Evolutionary conservation across 2,888 invertebrate species (phyloP), one percentile per base, ranked within the genome.

Genomic region (Serrognathus titanus): DNA sequence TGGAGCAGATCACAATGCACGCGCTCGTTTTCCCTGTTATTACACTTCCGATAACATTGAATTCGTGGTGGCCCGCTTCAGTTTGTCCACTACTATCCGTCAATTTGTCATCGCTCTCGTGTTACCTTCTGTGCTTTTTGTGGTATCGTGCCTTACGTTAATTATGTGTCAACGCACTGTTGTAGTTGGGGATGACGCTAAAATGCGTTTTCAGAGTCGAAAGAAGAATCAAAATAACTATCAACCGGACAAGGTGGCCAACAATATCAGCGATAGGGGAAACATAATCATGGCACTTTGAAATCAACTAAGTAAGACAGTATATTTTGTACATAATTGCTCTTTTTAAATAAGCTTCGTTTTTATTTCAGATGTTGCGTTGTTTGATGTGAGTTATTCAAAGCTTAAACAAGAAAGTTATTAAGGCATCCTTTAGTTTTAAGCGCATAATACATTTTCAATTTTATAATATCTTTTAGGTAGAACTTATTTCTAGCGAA

Each of bases 221-320:
- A 68, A 78, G 64, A 68, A 75, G 71, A 55, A 60, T 35, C 52
- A 52, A 52, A 54, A 50, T 11, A 57, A 54, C 12, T 51, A 66
- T 40, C 79, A 82, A 67, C 81, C 80, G 70, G 75, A 77, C 61
- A 72, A 78, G 51, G 79, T 81, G 46, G 82, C 82, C 60, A 82
- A 80, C 71, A 85, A 84, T 70, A 79, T 85, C 72, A 83, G 83
- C 66, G 86, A 86, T 71, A 70, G 76, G 69, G 87, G 88, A 76
- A 91, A 91, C 78, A 89, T 90, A 77, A 91, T 90, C 74, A 92
- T 91, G 87, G 92, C 92, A 78, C 92, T 92, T 86, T 93, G 92
- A 92, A 92, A 20, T 31, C 13, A 11, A 20, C 24, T 31, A 31
- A 31, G 24, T 31, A 31, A 31, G 24, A 6, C 24, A 31, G 1